Evolutionary conservation across 2,888 invertebrate species (phyloP), one percentile per base, ranked within the genome.

Genomic region (Galerucella pusilla): DNA sequence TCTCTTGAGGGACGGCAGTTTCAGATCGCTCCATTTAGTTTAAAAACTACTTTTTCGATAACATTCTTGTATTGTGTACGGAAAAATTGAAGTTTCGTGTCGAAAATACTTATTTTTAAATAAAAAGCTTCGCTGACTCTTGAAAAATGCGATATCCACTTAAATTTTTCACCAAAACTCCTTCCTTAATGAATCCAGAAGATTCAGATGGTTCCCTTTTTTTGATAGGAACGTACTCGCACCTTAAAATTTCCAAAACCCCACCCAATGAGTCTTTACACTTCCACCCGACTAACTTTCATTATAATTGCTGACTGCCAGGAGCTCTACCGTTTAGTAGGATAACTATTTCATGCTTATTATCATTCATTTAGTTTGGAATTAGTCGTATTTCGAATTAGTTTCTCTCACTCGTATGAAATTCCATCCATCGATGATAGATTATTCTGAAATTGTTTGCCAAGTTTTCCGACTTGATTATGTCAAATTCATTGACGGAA

Each of bases 371-470:
- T 70, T 14, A 70, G 73, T 75, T 73, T 61, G 52, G 67, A 61
- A 67, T 74, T 72, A 66, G 66, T 72, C 72, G 66, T 57, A 72
- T 25, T 66, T 66, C 66, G 59, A 72, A 35, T 72, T 66, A 72
- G 72, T 66, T 72, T 60, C 70, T 25, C 35, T 67, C 74, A 70
- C 57, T 66, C 6, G 6, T 35, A 35, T 35, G 35, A 7, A 6
- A 5, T 74, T 66, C 67, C 60, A 1, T 28, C 20, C 49, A 74
- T 59, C 65, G 68, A 60, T 70, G 70, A 74, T 70, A 54, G 66
- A 74, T 70, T 70, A 68, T 66, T 66, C 66, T 9, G 74, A 74
- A 74, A 74, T 74, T 74, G 70, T 70, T 70, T 68, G 60, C n/a
- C 16, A 66, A 74, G 66, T 74, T 74, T 74, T 65, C 42, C 66